Evolutionary conservation across 1,140 invertebrate genomes (phyloP).

Genomic region (Hormaphis cornu): DNA sequence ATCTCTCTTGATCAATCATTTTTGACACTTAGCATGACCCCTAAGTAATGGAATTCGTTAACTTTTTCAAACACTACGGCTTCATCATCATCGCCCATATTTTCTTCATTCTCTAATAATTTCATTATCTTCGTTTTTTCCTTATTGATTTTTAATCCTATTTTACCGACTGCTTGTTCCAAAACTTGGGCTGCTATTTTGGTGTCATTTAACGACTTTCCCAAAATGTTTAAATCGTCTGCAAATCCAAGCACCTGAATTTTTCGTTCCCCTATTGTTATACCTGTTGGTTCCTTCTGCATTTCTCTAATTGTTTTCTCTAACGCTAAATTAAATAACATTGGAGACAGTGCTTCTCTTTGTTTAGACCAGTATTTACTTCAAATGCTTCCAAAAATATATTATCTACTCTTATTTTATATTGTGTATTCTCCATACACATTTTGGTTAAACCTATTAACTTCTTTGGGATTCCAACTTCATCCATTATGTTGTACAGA

Average conservation of each 20-base stretch:
- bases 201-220: neutral
- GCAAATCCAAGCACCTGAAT: neutral
- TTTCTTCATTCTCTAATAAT: too few species aligned
- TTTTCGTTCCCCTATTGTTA: neutral
- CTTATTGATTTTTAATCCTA: too few species aligned
- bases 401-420: neutral
- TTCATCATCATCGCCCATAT: too few species aligned
- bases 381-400: neutral
- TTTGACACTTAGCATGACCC: too few species aligned
- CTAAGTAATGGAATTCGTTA: too few species aligned
- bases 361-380: neutral
- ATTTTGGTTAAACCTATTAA: neutral
- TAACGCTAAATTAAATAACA: neutral
- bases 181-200: neutral
- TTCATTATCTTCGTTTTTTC: too few species aligned
- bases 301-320: constrained; percentile 2
- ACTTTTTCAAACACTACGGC: too few species aligned
- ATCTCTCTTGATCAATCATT: too few species aligned
- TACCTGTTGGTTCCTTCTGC: neutral
- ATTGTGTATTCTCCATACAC: neutral
- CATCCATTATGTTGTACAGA: neutral
- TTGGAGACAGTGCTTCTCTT: neutral
- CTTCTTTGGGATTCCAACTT: neutral
- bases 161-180: too few species aligned
- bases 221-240: neutral